Percentiles rank a stretch among this genome's conserved stretches.
These are phyloP conservation scores for Ochropleura plecta DNA, from an alignment of 2,888 invertebrate genomes.

Conservation along the genomic window DNA sequence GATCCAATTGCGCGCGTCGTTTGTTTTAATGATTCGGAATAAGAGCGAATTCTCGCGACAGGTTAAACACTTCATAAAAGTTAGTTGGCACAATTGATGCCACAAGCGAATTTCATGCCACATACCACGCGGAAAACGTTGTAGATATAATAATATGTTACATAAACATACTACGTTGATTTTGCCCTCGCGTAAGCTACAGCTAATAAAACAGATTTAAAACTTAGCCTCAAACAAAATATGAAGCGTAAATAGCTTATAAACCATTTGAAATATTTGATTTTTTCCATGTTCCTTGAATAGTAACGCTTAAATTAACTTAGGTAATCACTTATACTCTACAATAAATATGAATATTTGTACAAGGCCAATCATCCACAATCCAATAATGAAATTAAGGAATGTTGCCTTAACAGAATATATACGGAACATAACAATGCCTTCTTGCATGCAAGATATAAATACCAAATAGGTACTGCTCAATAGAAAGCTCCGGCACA, in stretches of 20 bases:
- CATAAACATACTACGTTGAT: neutral
- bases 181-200: neutral
- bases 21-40: neutral
- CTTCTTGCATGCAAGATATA: slow-evolving; percentile 17
- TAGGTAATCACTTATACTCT: slow-evolving; percentile 14
- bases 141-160: slow-evolving; percentile 3
- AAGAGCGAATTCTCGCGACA: neutral
- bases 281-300: slow-evolving; percentile 16
- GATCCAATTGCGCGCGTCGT: neutral
- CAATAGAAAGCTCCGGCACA: slow-evolving; percentile 9
- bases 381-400: slow-evolving; percentile 28
- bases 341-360: slow-evolving; percentile 28
- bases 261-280: neutral
- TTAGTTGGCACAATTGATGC: neutral
- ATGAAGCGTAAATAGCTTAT: neutral
- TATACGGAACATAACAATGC: slow-evolving; percentile 16
- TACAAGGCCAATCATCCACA: slow-evolving; percentile 24
- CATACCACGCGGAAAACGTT: neutral
- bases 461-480: slow-evolving; percentile 16
- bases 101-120: neutral
- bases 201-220: neutral
- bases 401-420: slow-evolving; percentile 22
- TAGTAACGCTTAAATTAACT: slow-evolving; percentile 12
- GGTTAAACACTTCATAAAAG: neutral
- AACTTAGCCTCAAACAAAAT: neutral